A percentile compares a stretch with the other conserved stretches of the same genome.
These are phyloP conservation scores for Carlito syrichta DNA, from an alignment of 2,113 vertebrate species.

Conservation along the genomic window DNA sequence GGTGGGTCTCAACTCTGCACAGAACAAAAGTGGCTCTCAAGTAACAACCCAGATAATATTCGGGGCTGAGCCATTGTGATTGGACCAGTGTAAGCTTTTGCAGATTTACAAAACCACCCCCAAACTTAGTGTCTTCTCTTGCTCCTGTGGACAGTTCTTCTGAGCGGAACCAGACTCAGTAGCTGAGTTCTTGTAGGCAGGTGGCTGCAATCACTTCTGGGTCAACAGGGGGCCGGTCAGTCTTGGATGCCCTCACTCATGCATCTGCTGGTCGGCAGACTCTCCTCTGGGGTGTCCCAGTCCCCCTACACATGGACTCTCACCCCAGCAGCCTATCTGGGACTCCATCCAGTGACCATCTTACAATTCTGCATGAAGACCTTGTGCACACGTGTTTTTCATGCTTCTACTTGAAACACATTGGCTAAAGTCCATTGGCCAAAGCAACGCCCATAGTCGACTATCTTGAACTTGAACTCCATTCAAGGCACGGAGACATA, in stretches of 20 bases:
- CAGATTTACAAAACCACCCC: neutral
- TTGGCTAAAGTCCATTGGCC: neutral
- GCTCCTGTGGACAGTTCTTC: neutral
- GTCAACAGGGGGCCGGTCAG: neutral
- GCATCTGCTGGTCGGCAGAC: neutral
- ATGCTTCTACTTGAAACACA: neutral
- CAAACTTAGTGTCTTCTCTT: neutral
- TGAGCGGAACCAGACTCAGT: neutral
- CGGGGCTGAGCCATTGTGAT: neutral
- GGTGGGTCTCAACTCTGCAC: neutral
- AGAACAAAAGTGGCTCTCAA: neutral
- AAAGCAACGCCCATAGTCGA: fast-evolving
- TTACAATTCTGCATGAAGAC: neutral
- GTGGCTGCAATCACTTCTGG: neutral
- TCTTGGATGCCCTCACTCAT: neutral
- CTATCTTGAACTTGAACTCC: too few relatives aligned
- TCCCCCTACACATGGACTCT: neutral
- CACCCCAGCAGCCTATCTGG: neutral
- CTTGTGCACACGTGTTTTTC: neutral
- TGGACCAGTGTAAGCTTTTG: neutral
- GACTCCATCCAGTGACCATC: neutral
- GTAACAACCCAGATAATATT: neutral
- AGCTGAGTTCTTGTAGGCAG: neutral
- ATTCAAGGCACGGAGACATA: neutral
- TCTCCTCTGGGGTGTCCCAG: neutral